These are phyloP conservation scores for Dendrophyllia cribrosa DNA, from an alignment of 64 coral and sea anemone genomes.

Conservation along the genomic window DNA sequence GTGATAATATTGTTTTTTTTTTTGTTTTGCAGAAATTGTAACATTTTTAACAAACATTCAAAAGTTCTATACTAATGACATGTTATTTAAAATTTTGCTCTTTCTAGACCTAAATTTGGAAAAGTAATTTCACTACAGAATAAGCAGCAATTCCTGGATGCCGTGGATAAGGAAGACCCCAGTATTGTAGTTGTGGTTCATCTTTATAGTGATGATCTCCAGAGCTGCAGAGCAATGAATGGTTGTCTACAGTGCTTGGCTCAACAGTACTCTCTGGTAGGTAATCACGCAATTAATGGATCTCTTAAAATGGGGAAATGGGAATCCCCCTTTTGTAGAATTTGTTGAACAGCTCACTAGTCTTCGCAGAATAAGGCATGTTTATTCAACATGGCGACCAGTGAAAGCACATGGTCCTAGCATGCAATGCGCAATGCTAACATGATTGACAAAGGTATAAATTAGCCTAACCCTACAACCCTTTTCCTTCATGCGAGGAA, in stretches of 20 bases:
- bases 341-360: too few relatives aligned
- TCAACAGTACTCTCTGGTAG: constrained; percentile 82
- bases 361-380: not conserved
- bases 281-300: not conserved
- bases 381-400: constrained; percentile 21
- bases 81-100: not conserved
- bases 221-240: constrained; percentile 91
- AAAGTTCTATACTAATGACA: not conserved
- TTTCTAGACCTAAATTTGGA: constrained; percentile 66
- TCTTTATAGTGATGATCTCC: constrained; percentile 63
- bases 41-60: not conserved
- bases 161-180: constrained; percentile 60
- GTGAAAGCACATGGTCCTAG: not conserved
- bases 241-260: constrained; percentile 80
- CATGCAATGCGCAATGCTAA: not conserved
- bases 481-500: too few relatives aligned
- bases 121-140: constrained; percentile 21
- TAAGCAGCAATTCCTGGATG: constrained; percentile 59
- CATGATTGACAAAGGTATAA: not conserved
- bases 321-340: too few relatives aligned
- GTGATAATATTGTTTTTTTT: too few relatives aligned
- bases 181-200: constrained; percentile 60
- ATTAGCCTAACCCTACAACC: not conserved
- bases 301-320: too few relatives aligned
- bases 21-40: not conserved